Conservation (phyloP, 2,888 invertebrate genomes). For the Uloborus plumipes region DNA sequence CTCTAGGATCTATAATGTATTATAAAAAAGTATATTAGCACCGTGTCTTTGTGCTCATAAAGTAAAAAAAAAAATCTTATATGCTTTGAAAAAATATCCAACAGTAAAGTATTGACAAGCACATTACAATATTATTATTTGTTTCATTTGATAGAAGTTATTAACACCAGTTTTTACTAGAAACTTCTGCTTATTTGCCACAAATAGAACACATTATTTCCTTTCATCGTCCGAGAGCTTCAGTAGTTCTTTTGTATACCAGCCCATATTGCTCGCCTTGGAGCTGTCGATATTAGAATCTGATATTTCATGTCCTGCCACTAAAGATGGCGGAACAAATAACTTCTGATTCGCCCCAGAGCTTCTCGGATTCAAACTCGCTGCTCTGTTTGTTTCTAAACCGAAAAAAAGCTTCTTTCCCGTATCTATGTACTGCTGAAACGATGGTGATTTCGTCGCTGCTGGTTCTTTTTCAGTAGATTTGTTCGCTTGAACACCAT, state of each 20-base stretch:
- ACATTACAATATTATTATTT: too few relatives aligned
- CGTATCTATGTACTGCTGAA: constrained; percentile 8
- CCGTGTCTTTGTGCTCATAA: too few relatives aligned
- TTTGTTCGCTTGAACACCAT: not conserved
- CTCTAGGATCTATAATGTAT: too few relatives aligned
- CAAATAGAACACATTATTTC: too few relatives aligned
- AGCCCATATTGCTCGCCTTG: constrained; percentile 17
- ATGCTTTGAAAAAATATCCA: too few relatives aligned
- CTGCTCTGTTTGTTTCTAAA: constrained; percentile 20
- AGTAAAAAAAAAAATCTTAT: too few relatives aligned
- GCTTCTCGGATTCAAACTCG: constrained; percentile 16
- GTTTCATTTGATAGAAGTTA: too few relatives aligned
- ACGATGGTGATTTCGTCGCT: not conserved
- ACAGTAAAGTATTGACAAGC: too few relatives aligned
- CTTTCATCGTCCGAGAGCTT: not conserved
- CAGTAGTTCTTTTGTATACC: constrained; percentile 45
- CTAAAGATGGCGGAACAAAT: constrained; percentile 40
- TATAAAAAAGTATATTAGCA: too few relatives aligned
- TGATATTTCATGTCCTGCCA: constrained; percentile 24
- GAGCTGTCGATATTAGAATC: constrained; percentile 4
- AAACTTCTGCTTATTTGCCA: too few relatives aligned
- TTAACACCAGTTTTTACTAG: too few relatives aligned
- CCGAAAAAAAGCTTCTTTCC: constrained; percentile 25
- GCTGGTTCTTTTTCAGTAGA: not conserved
- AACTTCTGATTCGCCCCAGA: constrained; percentile 20